Conservation (phyloP, 2,888 invertebrate genomes). For the Salticus scenicus region DNA sequence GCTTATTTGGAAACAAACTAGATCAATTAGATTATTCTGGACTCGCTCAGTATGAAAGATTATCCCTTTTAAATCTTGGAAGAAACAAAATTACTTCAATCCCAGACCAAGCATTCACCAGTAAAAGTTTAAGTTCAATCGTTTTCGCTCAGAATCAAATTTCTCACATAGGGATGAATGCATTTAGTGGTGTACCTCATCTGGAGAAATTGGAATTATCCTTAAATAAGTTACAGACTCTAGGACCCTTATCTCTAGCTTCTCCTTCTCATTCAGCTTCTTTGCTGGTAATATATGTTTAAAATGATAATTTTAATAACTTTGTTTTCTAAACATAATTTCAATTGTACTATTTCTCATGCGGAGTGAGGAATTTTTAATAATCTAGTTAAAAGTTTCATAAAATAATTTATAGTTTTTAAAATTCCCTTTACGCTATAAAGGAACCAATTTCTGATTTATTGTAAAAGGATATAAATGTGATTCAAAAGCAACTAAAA, state of each 20-base stretch:
- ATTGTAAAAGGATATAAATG: too few relatives aligned
- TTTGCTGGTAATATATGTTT: constrained; percentile 32
- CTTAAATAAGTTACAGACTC: constrained; percentile 25
- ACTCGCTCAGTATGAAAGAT: constrained; percentile 4
- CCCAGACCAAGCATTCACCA: constrained; percentile 44
- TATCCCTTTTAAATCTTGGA: constrained; percentile 42
- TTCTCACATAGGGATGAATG: constrained; percentile 49
- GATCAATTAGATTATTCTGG: constrained; percentile 17
- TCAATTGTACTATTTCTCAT: neutral
- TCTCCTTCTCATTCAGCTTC: constrained; percentile 22
- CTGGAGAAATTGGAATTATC: constrained; percentile 40
- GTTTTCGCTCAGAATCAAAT: constrained; percentile 58
- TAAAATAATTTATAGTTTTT: too few relatives aligned
- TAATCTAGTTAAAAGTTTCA: too few relatives aligned
- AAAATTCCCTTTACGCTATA: too few relatives aligned
- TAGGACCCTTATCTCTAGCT: constrained; percentile 50
- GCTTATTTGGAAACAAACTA: constrained; percentile 63
- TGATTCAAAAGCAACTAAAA: too few relatives aligned
- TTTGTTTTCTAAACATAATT: neutral
- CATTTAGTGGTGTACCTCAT: constrained; percentile 32
- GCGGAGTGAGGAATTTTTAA: neutral
- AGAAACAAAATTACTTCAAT: constrained; percentile 41
- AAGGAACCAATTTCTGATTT: too few relatives aligned
- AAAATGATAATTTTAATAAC: neutral
- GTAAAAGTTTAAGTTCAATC: constrained; percentile 18